Evolutionary conservation across 2,113 vertebrate genomes (phyloP), one percentile per base, ranked within the genome.

Genomic region (Lates calcarifer): DNA sequence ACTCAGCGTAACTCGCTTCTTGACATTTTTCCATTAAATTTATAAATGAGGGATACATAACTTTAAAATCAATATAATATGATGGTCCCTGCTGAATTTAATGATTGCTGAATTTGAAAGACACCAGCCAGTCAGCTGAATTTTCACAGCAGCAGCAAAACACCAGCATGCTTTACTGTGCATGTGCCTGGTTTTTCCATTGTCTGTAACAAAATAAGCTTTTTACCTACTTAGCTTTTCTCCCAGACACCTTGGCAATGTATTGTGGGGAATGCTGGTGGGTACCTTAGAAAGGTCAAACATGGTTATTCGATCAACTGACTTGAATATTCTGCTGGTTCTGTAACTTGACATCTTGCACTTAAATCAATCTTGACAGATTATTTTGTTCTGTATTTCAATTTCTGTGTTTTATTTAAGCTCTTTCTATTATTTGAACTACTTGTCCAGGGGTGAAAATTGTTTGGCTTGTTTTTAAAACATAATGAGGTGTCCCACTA

Each of bases 261-360:
- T 56, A 49, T 14, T 35, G 9, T 6, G 33, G 26, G 12, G 37
- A 39, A 39, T 41, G 29, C 29, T 43, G 26, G 18, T 6, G 43
- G 43, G 43, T 7, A 47, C 43, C 43, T 47, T 47, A 28, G 1
- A 45, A 82, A 75, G 68, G 56, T 82, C 31, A 74, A 69, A 69
- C 18, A 43, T 74, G 47, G 31, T 53, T 49, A 62, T 78, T 69
- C 63, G 39, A 73, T 67, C 5, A 58, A 74, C 26, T 58, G 2
- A 51, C 33, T 75, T 41, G 2, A 10, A 66, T 49, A 17, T 69
- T 65, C 61, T 69, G 10, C 18, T 64, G 26, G 3, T 63, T 61
- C 20, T 68, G 5, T 45, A 10, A 47, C 57, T 22, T 64, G 17
- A 64, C 18, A 6, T 78, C 17, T 41, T 58, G 2, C 18, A 45